These are phyloP conservation scores for Beroe forskalii DNA, from an alignment of 37 sponge, comb jelly and placozoan species.

Conservation along the genomic window DNA sequence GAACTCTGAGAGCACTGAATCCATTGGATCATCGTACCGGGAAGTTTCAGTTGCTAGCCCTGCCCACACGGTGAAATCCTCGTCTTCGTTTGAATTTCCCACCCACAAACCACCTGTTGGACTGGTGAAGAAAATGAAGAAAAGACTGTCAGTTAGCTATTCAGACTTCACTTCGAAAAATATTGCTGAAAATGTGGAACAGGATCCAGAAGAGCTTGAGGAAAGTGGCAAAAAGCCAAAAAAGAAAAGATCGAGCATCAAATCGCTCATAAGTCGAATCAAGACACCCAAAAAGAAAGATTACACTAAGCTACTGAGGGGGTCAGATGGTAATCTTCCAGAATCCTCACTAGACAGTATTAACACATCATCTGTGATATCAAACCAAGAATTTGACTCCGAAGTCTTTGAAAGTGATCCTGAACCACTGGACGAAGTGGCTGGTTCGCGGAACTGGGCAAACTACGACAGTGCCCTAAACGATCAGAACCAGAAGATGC, in stretches of 20 bases:
- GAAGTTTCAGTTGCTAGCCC: background rate
- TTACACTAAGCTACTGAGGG: background rate
- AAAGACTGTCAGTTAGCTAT: background rate
- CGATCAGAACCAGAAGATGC: background rate
- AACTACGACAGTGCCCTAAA: conserved; percentile 29
- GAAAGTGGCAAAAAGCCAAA: background rate
- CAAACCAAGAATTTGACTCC: background rate
- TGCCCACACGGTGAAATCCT: background rate
- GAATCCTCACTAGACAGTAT: background rate
- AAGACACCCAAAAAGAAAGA: conserved; percentile 37
- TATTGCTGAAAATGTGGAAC: background rate
- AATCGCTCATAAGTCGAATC: background rate
- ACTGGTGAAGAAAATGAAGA: conserved; percentile 40
- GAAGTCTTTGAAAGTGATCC: conserved; percentile 4
- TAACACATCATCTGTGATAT: background rate
- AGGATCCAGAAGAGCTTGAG: background rate
- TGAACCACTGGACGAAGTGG: background rate
- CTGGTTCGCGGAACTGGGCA: conserved; percentile 14
- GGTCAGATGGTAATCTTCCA: background rate
- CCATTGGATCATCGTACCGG: conserved; percentile 48
- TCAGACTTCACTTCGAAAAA: background rate
- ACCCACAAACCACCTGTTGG: conserved; percentile 32
- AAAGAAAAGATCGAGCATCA: background rate
- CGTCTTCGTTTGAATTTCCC: background rate
- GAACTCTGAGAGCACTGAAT: conserved; percentile 33